Evolutionary conservation across 2,888 invertebrate species (phyloP).

Genomic region (Eupithecia subumbrata): DNA sequence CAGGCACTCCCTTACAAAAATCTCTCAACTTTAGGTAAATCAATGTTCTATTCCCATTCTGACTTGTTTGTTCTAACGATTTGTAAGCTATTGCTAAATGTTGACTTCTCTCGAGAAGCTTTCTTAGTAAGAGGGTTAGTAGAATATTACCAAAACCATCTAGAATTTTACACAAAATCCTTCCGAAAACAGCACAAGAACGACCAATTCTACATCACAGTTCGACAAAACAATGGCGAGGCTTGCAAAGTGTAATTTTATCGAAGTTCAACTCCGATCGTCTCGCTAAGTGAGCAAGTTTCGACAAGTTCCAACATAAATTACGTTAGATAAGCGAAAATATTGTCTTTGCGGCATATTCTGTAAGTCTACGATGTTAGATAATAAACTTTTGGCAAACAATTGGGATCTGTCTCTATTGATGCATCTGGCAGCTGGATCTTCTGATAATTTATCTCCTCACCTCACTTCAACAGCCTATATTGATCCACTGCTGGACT

Average conservation of each 20-base stretch:
- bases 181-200: not conserved
- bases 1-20: no score
- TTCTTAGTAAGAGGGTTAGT: no score
- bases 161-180: not conserved
- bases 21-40: no score
- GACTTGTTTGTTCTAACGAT: no score
- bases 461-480: no score
- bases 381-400: conserved; percentile 63
- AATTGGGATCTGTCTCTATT: not conserved
- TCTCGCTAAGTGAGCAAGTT: conserved; percentile 71
- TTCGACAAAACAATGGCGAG: conserved; percentile 43
- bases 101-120: not conserved
- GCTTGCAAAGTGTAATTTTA: conserved; percentile 63
- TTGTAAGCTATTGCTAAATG: not conserved
- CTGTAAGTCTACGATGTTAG: conserved; percentile 61
- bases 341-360: conserved; percentile 80
- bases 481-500: no score
- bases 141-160: not conserved
- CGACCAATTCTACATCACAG: conserved; percentile 7
- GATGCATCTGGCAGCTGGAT: not conserved
- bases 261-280: conserved; percentile 63
- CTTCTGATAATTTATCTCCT: not conserved
- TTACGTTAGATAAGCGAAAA: conserved; percentile 80
- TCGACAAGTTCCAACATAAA: conserved; percentile 79
- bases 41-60: no score